phyloP scores from a whole-genome alignment of 2,797 vertebrate genomes.

The Macropodus opercularis region DNA sequence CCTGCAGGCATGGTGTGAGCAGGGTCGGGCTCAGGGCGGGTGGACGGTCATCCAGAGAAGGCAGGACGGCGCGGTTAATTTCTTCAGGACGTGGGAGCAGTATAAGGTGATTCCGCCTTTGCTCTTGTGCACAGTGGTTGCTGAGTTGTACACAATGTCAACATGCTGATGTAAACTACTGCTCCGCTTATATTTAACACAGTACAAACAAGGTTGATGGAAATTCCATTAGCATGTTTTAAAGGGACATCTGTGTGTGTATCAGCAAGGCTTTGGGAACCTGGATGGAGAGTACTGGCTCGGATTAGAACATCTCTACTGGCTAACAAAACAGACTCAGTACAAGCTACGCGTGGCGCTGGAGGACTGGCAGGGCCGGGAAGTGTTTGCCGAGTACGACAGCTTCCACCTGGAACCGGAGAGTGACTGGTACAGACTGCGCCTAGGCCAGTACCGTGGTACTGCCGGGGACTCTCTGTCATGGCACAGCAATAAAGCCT shows the following conservation, averaged over 20 bases:
- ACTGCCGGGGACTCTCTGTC: conserved; percentile 91
- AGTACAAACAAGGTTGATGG: too few species aligned
- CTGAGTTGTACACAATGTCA: too few species aligned
- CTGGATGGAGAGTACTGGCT: conserved; percentile 93
- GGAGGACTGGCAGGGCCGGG: conserved; percentile 91
- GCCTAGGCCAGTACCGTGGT: conserved; percentile 87
- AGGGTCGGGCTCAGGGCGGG: conserved; percentile 83
- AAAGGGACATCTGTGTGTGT: background rate
- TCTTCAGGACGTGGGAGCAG: conserved; percentile 92
- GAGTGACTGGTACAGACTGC: conserved; percentile 89
- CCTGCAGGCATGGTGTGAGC: conserved; percentile 92
- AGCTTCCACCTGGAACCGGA: conserved; percentile 87
- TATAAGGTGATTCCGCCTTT: conserved; percentile 91
- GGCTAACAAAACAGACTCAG: conserved; percentile 84
- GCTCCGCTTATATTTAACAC: too few species aligned
- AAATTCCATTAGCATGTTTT: too few species aligned
- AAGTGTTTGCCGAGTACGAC: conserved; percentile 87
- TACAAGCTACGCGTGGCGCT: conserved; percentile 86
- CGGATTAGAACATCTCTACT: conserved; percentile 88
- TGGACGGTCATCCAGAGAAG: conserved; percentile 92
- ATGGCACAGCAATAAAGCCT: conserved; percentile 93
- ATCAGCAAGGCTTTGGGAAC: conserved; percentile 90
- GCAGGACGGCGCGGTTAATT: conserved; percentile 91
- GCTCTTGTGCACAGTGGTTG: too few species aligned
- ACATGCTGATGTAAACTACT: too few species aligned